Percentiles rank a stretch among this genome's conserved stretches.
Evolutionary conservation across 2,113 vertebrate species (phyloP).

Genomic region (Bothrops jararaca): DNA sequence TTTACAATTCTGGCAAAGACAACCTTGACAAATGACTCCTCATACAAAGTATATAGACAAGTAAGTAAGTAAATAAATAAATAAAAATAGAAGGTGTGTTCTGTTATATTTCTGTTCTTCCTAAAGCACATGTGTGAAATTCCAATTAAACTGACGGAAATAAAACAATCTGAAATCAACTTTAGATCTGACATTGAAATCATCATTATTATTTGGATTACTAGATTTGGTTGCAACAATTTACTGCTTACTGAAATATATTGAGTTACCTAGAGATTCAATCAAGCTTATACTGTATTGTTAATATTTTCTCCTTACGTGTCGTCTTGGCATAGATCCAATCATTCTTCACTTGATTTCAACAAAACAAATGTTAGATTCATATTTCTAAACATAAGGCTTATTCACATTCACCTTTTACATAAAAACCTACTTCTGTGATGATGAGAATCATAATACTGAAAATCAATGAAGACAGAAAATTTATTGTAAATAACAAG

Average conservation of each 20-base stretch:
- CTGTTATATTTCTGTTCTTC: background rate
- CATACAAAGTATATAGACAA: background rate
- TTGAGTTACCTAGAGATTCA: background rate
- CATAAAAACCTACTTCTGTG: background rate
- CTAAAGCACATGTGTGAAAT: background rate
- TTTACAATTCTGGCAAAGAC: background rate
- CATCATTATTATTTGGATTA: background rate
- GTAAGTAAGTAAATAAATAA: background rate
- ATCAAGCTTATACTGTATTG: background rate
- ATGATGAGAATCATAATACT: background rate
- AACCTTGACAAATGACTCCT: background rate
- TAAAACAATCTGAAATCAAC: background rate
- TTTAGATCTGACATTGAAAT: background rate
- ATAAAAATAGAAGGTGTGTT: background rate
- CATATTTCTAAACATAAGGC: background rate
- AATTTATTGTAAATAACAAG: background rate
- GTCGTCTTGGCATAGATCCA: background rate
- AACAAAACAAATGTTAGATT: background rate
- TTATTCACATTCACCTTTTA: background rate
- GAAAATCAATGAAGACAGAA: background rate
- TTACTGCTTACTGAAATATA: background rate
- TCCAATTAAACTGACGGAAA: background rate
- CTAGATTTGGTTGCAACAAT: background rate
- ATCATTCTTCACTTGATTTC: background rate
- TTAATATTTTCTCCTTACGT: background rate